phyloP scores from a whole-genome alignment of 2,797 vertebrate genomes.

The Macrochelys suwanniensis region DNA sequence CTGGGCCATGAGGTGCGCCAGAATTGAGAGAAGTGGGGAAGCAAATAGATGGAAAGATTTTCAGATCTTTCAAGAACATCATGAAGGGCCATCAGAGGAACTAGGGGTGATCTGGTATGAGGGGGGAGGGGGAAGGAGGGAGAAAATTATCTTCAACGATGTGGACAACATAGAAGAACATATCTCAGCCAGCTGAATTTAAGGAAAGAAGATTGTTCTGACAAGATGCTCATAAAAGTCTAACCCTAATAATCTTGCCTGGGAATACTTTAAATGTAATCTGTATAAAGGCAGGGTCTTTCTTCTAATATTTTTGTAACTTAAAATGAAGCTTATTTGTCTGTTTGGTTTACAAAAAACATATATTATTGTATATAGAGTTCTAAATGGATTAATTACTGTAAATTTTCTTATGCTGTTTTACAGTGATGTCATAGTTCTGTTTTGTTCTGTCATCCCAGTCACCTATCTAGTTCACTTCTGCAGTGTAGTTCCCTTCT shows the following conservation, averaged over 20 bases:
- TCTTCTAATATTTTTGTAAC: slow-evolving; percentile 1
- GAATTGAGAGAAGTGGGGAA: slow-evolving; percentile 26
- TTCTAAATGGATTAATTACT: not conserved
- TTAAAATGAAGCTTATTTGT: not conserved
- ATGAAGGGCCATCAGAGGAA: slow-evolving; percentile 34
- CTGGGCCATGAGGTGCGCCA: not conserved
- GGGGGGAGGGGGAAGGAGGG: not conserved
- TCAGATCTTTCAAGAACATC: not conserved
- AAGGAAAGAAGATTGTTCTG: slow-evolving; percentile 19
- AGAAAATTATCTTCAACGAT: not conserved
- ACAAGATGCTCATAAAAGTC: slow-evolving; percentile 14
- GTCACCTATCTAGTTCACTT: not conserved
- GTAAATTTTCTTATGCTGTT: slow-evolving; percentile 27
- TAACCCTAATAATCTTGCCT: not conserved
- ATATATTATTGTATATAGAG: not conserved
- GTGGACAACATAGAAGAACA: slow-evolving; percentile 57
- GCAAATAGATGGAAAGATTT: not conserved
- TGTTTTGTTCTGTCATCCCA: not conserved
- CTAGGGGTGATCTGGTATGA: slow-evolving; percentile 19
- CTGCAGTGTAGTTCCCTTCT: slow-evolving; percentile 28
- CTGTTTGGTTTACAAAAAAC: slow-evolving; percentile 7
- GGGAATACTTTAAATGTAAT: not conserved
- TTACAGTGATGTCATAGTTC: not conserved
- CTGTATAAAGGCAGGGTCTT: not conserved
- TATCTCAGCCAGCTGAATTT: slow-evolving; percentile 32